Evolutionary conservation across 2,888 invertebrate genomes (phyloP).

Genomic region (Ametastegia equiseti): DNA sequence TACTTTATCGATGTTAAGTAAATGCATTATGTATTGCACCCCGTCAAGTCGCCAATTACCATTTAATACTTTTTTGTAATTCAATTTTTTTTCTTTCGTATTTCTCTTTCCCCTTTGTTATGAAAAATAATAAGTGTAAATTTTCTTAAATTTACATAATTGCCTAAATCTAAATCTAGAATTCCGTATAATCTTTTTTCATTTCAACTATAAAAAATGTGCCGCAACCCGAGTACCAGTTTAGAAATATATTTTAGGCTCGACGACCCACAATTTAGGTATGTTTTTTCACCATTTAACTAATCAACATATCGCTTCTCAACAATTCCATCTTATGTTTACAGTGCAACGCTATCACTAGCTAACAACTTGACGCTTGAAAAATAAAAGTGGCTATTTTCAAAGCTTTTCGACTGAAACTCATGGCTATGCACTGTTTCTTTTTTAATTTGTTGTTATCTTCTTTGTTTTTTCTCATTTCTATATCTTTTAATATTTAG

Average conservation of each 20-base stretch:
- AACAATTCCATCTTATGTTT: slow-evolving; percentile 29
- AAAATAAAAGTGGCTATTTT: slow-evolving; percentile 25
- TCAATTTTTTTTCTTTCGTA: slow-evolving; percentile 30
- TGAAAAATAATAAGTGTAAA: slow-evolving; percentile 48
- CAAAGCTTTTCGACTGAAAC: slow-evolving; percentile 3
- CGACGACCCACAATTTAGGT: neutral
- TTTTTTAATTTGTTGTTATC: too few relatives aligned
- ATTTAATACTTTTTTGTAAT: slow-evolving; percentile 19
- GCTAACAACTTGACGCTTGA: slow-evolving; percentile 13
- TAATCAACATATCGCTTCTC: neutral
- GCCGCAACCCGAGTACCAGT: neutral
- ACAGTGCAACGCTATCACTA: slow-evolving; percentile 42
- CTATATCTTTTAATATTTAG: too few relatives aligned
- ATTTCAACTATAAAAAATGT: slow-evolving; percentile 15
- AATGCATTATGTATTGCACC: slow-evolving; percentile 19
- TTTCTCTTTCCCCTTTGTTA: slow-evolving; percentile 64
- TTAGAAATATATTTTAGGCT: slow-evolving; percentile 3
- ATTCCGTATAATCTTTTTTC: neutral
- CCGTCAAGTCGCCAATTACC: neutral
- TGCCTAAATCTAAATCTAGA: slow-evolving; percentile 25
- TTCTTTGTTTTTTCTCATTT: neutral
- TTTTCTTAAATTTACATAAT: neutral
- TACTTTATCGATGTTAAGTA: slow-evolving; percentile 13
- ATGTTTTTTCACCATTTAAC: too few relatives aligned
- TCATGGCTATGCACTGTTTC: slow-evolving; percentile 15